Base-by-base conservation (phyloP, 1,140 invertebrate species). In the Drosophila nannoptera region DNA sequence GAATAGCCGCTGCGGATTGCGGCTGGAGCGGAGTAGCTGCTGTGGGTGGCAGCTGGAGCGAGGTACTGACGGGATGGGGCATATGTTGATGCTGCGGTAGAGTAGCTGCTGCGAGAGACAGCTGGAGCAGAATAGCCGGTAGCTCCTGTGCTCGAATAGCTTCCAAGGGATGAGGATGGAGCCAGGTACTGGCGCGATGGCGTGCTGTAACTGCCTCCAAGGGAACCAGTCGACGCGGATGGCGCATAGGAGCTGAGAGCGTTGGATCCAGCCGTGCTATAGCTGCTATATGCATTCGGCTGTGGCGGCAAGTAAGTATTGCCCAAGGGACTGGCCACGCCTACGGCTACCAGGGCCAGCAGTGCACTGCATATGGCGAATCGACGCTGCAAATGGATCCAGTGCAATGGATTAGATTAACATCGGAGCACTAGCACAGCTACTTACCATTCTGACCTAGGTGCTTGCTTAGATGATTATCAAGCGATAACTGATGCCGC, bases 221-320 rank as follows among this genome's bases (percentile, higher is more conserved):
- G 50, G 6, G 52, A 40, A n/a, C 32, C 43, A 22, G n/a, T 63
- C 9, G 52, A 11, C 4, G 45, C 43, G 32, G 31, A 40, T 5
- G 61, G 14, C 14, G 68, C 48, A 16, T 64, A 64, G 2, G 67
- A 64, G 38, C 31, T 49, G 60, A 36, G 7, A 9, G 46, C 35
- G 55, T 45, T n/a, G 11, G 67, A 33, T 52, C 68, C 75, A 5
- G 69, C 75, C 9, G 65, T 43, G 48, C 49, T 75, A 22, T 78
- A 83, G 36, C 71, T 16, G 8, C 68, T 83, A 9, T 67, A 61
- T 29, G 75, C 72, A 29, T 75, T 75, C 7, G 62, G 53, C 50
- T 69, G 58, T 2, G 82, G 82, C 1, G 82, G 82, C 38, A 87
- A 31, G 35, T 87, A 87, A 31, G 40, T 35, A 43, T 64, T 87